Evolutionary conservation across 2,797 vertebrate genomes (phyloP).

Genomic region (Apodemus agrarius): DNA sequence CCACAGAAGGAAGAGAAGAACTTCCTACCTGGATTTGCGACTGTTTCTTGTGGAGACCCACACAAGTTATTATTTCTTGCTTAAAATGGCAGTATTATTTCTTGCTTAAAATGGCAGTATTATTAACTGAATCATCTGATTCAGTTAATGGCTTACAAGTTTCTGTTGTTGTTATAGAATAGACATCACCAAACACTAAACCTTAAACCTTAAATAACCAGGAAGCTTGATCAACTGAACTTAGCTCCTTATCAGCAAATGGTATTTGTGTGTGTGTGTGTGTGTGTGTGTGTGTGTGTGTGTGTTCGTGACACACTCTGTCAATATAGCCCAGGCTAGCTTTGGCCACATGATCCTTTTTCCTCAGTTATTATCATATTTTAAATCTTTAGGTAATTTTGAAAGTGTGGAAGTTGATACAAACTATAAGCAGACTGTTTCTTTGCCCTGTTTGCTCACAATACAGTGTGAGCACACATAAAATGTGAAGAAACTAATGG

Average conservation of each 20-base stretch:
- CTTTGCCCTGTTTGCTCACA: slow-evolving; percentile 5
- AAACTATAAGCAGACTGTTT: slow-evolving; percentile 54
- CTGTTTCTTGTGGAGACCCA: slow-evolving; percentile 19
- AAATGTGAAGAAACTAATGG: slow-evolving; percentile 56
- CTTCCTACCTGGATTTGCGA: slow-evolving; percentile 42
- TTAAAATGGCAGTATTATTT: too few relatives aligned
- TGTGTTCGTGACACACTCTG: neutral
- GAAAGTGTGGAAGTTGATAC: slow-evolving; percentile 38
- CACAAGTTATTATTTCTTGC: neutral
- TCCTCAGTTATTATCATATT: neutral
- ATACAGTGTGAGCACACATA: slow-evolving; percentile 2
- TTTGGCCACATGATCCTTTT: neutral
- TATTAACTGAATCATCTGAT: slow-evolving; percentile 29
- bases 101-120: slow-evolving; percentile 35
- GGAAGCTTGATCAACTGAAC: slow-evolving; percentile 34
- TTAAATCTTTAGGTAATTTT: slow-evolving; percentile 6
- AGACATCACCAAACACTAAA: slow-evolving; percentile 15
- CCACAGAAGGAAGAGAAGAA: slow-evolving; percentile 42
- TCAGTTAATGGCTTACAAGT: slow-evolving; percentile 38
- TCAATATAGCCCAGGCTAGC: neutral
- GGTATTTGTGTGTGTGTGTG: neutral
- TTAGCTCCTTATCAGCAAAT: slow-evolving; percentile 29
- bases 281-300: neutral
- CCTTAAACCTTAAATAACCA: neutral
- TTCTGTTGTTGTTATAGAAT: slow-evolving; percentile 36